phyloP scores from a whole-genome alignment of 1,140 invertebrate genomes.

The Brachionus koreanus region DNA sequence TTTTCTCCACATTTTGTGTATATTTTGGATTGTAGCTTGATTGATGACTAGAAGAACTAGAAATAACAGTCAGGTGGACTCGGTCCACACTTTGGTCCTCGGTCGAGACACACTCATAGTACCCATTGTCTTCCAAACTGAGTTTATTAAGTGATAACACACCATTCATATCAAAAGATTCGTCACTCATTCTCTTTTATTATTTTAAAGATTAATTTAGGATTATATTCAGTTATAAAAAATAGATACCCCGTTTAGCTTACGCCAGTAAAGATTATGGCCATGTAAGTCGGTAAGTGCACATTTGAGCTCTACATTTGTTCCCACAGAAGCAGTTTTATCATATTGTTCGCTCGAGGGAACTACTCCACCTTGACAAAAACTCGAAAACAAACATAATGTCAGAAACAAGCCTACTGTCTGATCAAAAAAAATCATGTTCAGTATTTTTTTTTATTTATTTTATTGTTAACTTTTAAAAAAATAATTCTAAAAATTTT shows the following conservation, averaged over 20 bases:
- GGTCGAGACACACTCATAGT: neutral
- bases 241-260: neutral
- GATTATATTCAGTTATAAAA: neutral
- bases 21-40: neutral
- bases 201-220: neutral
- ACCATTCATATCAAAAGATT: neutral
- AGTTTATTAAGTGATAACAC: neutral
- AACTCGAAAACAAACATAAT: neutral
- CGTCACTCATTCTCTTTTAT: neutral
- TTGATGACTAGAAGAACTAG: neutral
- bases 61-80: neutral
- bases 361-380: neutral
- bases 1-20: neutral
- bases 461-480: neutral
- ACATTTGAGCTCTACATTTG: neutral
- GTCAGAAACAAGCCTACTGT: neutral
- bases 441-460: neutral
- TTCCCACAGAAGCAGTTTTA: neutral
- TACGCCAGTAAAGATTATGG: neutral
- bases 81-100: neutral
- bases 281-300: neutral
- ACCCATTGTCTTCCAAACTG: neutral
- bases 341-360: neutral
- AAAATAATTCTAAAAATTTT: neutral
- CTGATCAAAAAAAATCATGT: neutral